These are phyloP conservation scores for Puma concolor DNA, from an alignment of 2,113 vertebrate species.

Conservation along the genomic window DNA sequence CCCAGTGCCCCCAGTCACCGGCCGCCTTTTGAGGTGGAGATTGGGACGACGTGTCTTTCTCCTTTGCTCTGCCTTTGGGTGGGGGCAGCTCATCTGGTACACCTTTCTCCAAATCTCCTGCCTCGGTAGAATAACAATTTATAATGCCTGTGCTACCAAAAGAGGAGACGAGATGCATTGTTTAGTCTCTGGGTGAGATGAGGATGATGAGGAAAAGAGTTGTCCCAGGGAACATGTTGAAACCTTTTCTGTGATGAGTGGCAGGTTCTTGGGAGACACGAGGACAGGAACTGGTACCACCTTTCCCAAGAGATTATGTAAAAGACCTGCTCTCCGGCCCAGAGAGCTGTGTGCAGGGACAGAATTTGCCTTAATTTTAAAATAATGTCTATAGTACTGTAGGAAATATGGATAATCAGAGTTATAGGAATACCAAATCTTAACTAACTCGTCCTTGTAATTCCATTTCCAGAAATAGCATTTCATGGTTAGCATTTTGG, in stretches of 20 bases:
- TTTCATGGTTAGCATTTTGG: slow-evolving; percentile 38
- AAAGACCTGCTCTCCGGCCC: slow-evolving; percentile 38
- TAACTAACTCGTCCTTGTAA: background rate
- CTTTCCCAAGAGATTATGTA: slow-evolving; percentile 72
- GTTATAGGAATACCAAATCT: slow-evolving; percentile 17
- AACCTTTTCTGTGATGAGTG: slow-evolving; percentile 42
- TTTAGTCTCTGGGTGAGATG: slow-evolving; percentile 26
- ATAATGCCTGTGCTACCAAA: background rate
- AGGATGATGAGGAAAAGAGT: slow-evolving; percentile 8
- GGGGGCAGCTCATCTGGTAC: background rate
- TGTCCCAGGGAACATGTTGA: slow-evolving; percentile 35
- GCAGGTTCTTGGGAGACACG: slow-evolving; percentile 54
- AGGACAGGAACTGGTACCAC: slow-evolving; percentile 32
- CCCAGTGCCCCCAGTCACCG: background rate
- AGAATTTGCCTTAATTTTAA: slow-evolving; percentile 2
- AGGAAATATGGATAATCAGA: background rate
- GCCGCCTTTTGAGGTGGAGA: slow-evolving; percentile 48
- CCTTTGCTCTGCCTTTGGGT: slow-evolving; percentile 6
- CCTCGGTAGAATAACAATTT: background rate
- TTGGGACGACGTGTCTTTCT: slow-evolving; percentile 16
- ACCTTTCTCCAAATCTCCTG: background rate
- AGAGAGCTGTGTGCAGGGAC: background rate
- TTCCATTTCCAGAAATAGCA: slow-evolving; percentile 3
- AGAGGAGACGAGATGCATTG: slow-evolving; percentile 18
- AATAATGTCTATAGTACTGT: background rate